Base-by-base conservation (phyloP, 1,140 invertebrate species). In the Leguminivora glycinivorella region DNA sequence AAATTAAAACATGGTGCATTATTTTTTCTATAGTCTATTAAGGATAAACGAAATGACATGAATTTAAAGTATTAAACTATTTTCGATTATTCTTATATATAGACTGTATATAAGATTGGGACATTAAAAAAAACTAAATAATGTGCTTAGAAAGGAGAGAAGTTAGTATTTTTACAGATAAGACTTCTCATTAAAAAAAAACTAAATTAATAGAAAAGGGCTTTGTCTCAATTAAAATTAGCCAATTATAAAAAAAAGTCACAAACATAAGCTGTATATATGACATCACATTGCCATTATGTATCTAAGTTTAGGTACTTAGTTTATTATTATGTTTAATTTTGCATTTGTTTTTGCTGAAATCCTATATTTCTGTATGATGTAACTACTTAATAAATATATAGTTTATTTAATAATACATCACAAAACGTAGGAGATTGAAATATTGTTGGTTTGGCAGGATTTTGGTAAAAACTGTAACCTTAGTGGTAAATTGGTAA, bases 391-490 rank as follows among this genome's bases (percentile, higher is more conserved):
- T 52, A 52, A 52, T 52, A 52, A 19, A 52, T 3, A 7, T 52
- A 52, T 52, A 7, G 1, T 19, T 52, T 52, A 22, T 10, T 22
- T 52, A 9, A 22, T 9, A 17, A 56, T 56, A 24, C 56, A 25
- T 19, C 19, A 24, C 19, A 24, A 24, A 19, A 19, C 19, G 7
- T 10, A 12, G 24, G 25, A 24, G 56, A 24, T 12, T n/a, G 56
- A 24, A 56, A 56, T 56, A 56, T 22, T 56, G 12, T 52, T 56
- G 2, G 4, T 22, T 12, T 6, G 22, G 24, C 31, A 26, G 58
- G 58, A 63, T 63, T 17, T 63, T 63, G 26, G 58, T 63, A 26
- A 70, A n/a, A 19, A 31, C 56, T 34, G 34, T 38, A 72, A 72
- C 19, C 6, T 52, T 66, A 67, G 69, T 70, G 17, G 17, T 58